Evolutionary conservation across 2,113 vertebrate species (phyloP).

Genomic region (Shinisaurus crocodilurus): DNA sequence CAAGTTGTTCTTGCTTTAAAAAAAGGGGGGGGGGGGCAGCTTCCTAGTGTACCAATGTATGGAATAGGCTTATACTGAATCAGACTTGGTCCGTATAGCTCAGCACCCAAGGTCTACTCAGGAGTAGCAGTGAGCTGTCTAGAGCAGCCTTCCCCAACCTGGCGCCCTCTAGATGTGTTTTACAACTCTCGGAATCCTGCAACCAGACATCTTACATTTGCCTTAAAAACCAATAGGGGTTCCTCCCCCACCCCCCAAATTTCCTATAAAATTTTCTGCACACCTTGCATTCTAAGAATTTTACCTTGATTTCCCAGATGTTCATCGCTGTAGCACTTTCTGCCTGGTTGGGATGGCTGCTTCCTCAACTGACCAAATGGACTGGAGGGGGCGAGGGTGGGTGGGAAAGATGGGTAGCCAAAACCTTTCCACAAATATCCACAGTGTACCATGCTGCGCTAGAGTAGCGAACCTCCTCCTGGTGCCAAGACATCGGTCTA

Average conservation of each 20-base stretch:
- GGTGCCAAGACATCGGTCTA: not conserved
- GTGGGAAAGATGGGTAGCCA: not conserved
- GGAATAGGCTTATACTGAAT: too few species aligned
- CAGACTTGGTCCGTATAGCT: too few species aligned
- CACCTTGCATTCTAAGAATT: constrained; percentile 36
- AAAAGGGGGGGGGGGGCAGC: not conserved
- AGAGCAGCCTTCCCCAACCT: too few species aligned
- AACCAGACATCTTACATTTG: not conserved
- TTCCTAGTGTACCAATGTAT: too few species aligned
- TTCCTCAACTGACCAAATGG: not conserved
- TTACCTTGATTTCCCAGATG: constrained; percentile 29
- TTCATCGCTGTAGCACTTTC: not conserved
- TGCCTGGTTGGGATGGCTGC: not conserved
- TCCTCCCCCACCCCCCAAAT: not conserved
- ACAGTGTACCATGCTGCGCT: not conserved
- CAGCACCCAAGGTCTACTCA: too few species aligned
- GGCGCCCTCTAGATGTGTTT: too few species aligned
- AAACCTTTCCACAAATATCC: not conserved
- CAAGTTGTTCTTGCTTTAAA: constrained; percentile 32
- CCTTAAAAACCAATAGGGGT: not conserved
- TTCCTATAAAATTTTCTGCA: not conserved
- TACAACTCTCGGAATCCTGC: constrained; percentile 4
- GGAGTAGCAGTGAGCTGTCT: too few species aligned
- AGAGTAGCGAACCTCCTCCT: not conserved
- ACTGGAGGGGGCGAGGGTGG: not conserved